Evolutionary conservation across 2,113 vertebrate genomes (phyloP).

Genomic region (Phalacrocorax pelagicus): DNA sequence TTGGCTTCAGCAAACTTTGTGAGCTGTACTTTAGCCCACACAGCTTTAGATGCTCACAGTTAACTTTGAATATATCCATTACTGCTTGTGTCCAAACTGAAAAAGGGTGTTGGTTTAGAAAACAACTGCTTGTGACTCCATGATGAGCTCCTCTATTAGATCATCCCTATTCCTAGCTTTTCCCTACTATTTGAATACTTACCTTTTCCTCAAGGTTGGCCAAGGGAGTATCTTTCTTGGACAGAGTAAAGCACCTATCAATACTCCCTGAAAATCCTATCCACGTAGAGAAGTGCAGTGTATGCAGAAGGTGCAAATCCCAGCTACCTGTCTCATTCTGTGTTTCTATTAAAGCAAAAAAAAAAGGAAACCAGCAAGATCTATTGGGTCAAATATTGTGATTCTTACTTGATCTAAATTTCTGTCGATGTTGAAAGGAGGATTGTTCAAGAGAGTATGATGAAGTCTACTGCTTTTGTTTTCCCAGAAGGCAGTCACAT

Average conservation of each 20-base stretch:
- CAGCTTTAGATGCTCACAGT: conserved; percentile 24
- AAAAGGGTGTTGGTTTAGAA: conserved; percentile 42
- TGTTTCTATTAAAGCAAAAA: background rate
- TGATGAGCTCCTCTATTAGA: background rate
- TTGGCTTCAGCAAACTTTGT: conserved; percentile 18
- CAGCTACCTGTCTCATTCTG: background rate
- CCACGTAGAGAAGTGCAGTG: background rate
- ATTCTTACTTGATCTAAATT: background rate
- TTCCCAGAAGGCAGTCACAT: background rate
- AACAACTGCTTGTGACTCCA: background rate
- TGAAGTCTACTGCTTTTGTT: background rate
- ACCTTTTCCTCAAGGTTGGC: background rate
- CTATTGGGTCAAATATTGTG: background rate
- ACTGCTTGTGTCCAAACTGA: background rate
- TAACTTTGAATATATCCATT: conserved; percentile 1
- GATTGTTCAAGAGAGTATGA: background rate
- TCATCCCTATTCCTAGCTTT: background rate
- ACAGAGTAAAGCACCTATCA: background rate
- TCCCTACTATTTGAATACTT: background rate
- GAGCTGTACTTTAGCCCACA: conserved; percentile 49
- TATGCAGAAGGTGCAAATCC: background rate
- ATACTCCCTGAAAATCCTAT: background rate
- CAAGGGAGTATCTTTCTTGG: background rate
- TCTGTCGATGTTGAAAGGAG: background rate
- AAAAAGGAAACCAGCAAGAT: background rate